A percentile compares a stretch with the other conserved stretches of the same genome.
Evolutionary conservation across 2,113 vertebrate species (phyloP).

Genomic region (Phyllostomus discolor): DNA sequence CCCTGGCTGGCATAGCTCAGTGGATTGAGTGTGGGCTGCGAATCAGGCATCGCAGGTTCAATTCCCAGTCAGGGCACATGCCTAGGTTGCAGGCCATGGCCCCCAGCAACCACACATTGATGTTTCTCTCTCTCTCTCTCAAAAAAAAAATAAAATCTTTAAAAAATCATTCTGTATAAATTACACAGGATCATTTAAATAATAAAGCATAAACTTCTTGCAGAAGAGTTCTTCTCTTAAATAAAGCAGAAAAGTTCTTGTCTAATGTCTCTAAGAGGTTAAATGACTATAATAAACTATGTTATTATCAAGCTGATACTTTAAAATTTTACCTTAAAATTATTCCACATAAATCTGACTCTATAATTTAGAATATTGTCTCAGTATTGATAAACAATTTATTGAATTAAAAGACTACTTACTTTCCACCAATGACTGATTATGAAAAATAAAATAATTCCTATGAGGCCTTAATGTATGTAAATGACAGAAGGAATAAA

Average conservation of each 20-base stretch:
- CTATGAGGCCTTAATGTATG: not conserved
- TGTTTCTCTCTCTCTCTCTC: too few species aligned
- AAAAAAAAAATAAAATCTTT: not conserved
- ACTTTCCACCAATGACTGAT: not conserved
- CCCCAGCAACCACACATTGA: too few species aligned
- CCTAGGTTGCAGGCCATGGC: too few species aligned
- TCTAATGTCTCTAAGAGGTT: not conserved
- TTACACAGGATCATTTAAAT: not conserved
- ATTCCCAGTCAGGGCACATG: too few species aligned
- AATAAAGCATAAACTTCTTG: not conserved
- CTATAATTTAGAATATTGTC: not conserved
- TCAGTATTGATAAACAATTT: not conserved
- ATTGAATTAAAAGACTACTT: not conserved
- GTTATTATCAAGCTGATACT: not conserved
- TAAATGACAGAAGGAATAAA: constrained; percentile 16
- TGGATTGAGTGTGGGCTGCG: too few species aligned
- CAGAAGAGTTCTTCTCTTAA: too few species aligned
- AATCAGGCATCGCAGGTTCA: too few species aligned
- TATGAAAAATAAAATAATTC: constrained; percentile 12
- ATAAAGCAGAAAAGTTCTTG: too few species aligned
- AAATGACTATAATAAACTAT: not conserved
- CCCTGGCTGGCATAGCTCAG: too few species aligned
- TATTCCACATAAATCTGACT: not conserved
- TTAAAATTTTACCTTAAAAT: constrained; percentile 6
- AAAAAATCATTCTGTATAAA: not conserved